These are phyloP conservation scores for Phymastichus coffea DNA, from an alignment of 1,140 invertebrate species.

Conservation along the genomic window DNA sequence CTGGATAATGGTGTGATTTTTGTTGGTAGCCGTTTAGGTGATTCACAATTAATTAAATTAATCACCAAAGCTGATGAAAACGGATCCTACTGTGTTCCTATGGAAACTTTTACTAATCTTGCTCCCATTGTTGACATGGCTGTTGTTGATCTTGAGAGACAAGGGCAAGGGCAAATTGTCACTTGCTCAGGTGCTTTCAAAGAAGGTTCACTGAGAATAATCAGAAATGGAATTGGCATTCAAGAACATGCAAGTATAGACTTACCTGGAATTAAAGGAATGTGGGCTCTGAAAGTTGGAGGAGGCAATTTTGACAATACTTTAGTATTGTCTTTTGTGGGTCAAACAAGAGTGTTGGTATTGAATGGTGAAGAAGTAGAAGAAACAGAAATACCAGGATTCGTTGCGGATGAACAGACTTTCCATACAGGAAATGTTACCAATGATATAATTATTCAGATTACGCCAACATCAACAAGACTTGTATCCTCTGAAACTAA, in stretches of 20 bases:
- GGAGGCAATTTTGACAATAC: conserved; percentile 77
- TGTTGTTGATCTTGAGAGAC: conserved; percentile 90
- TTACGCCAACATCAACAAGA: conserved; percentile 72
- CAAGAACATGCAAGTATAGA: conserved; percentile 98
- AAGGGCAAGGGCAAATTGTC: conserved; percentile 97
- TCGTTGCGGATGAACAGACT: conserved; percentile 88
- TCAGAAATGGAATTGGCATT: conserved; percentile 96
- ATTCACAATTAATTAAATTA: conserved; percentile 93
- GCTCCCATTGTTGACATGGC: conserved; percentile 98
- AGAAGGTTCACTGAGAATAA: conserved; percentile 95
- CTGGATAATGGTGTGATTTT: conserved; percentile 98
- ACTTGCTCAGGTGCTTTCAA: conserved; percentile 97
- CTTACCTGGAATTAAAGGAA: conserved; percentile 93
- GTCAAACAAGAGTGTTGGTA: conserved; percentile 86
- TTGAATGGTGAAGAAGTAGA: conserved; percentile 95
- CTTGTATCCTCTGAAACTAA: conserved; percentile 69
- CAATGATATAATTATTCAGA: conserved; percentile 79
- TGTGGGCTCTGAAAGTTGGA: conserved; percentile 88
- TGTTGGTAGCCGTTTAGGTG: conserved; percentile 93
- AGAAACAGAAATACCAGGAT: conserved; percentile 90
- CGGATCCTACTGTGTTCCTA: conserved; percentile 87
- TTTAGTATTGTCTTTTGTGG: conserved; percentile 90
- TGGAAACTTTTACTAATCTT: conserved; percentile 96
- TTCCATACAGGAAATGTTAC: conserved; percentile 91
- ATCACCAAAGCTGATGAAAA: conserved; percentile 82